Evolutionary conservation across 2,888 invertebrate species (phyloP), one percentile per base, ranked within the genome.

Genomic region (Seladonia tumulorum): DNA sequence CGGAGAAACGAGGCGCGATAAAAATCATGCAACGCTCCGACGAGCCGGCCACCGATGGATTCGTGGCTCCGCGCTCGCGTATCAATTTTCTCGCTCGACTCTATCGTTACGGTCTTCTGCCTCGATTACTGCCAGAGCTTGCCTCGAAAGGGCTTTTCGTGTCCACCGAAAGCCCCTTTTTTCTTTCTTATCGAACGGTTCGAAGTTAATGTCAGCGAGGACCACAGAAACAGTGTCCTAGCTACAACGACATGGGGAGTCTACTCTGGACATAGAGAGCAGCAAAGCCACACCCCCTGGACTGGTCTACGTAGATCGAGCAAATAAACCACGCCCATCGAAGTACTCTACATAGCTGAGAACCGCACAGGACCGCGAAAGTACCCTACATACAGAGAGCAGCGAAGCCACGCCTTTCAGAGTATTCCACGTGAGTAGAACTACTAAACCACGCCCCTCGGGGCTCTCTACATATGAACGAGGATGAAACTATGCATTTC

Each of bases 21-120:
- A 78, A 78, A 53, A 78, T 78, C 71, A n/a, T 39, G 5, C 8
- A 49, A 42, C 71, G 53, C 71, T 70, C 29, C n/a, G 77, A 35
- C 66, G 66, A 22, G 22, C 35, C 39, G 10, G 16, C 10, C 14
- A 3, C 35, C n/a, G 57, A 35, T 18, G 57, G 53, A 66, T 66
- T 66, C 66, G 66, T 10, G 66, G 66, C 35, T 18, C 14, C 29
- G 16, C 60, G 25, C 49, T 49, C 49, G 49, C 25, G 18, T 71
- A 42, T 78, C 53, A 57, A 78, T 78, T 78, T 57, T 70, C 70
- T 35, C 49, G 22, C 57, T 60, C 42, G 42, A 70, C 22, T 77
- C 49, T 70, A 70, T 57, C 77, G 70, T 77, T 60, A 25, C 42
- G 25, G 25, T 25, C 18, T 57, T 10, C 3, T 7, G 39, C 25